Conservation (phyloP, 2,797 vertebrate species). For the Psittacula derbiana region DNA sequence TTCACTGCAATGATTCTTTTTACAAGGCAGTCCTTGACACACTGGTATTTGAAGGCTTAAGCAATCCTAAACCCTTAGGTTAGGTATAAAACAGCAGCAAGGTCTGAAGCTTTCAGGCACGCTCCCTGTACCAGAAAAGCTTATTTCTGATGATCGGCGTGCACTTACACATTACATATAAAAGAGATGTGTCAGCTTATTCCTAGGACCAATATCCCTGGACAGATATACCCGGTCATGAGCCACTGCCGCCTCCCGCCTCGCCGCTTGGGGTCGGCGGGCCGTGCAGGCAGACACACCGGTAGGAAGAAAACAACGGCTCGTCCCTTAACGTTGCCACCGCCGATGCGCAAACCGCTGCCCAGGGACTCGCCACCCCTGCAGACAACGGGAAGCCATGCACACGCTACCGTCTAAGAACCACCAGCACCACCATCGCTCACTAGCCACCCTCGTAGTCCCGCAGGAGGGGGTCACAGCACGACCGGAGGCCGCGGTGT, state of each 20-base stretch:
- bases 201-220: not conserved
- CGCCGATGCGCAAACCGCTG: not conserved
- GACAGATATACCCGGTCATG: not conserved
- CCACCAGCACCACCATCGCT: not conserved
- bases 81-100: not conserved
- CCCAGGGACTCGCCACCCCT: not conserved
- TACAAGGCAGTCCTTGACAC: not conserved
- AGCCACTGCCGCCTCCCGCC: not conserved
- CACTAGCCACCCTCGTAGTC: not conserved
- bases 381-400: not conserved
- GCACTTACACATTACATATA: rapidly evolving
- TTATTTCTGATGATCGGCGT: rapidly evolving
- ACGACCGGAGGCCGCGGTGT: not conserved
- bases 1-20: not conserved
- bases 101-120: not conserved
- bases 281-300: not conserved
- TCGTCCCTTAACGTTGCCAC: not conserved
- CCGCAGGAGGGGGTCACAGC: not conserved
- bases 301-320: not conserved
- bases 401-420: too few species aligned
- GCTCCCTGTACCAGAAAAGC: not conserved
- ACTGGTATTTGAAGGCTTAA: not conserved
- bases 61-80: not conserved
- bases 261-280: not conserved
- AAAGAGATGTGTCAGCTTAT: rapidly evolving